Percentiles rank a stretch among this genome's conserved stretches.
Conservation (phyloP, 1,140 invertebrate species). For the Chelonus insularis region DNA sequence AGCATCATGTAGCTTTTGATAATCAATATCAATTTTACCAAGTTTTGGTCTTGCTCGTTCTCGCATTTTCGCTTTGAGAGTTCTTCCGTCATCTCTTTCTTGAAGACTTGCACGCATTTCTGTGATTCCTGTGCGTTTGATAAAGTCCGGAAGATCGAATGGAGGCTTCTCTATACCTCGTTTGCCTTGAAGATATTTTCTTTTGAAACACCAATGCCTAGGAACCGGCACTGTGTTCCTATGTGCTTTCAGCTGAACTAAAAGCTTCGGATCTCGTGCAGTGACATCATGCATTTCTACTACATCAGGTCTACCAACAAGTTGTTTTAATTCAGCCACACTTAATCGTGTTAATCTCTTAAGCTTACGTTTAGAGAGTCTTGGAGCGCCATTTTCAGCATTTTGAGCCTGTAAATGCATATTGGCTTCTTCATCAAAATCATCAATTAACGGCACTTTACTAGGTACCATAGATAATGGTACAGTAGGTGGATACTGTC, state of each 20-base stretch:
- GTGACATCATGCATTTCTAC: slow-evolving; percentile 99
- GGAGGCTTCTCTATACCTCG: slow-evolving; percentile 98
- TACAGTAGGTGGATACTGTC: slow-evolving; percentile 49
- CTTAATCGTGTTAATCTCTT: slow-evolving; percentile 92
- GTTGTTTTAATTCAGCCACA: slow-evolving; percentile 94
- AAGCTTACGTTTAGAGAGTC: slow-evolving; percentile 91
- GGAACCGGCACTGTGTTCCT: slow-evolving; percentile 92
- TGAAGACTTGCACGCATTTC: slow-evolving; percentile 99
- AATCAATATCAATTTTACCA: slow-evolving; percentile 99
- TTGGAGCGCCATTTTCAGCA: slow-evolving; percentile 77
- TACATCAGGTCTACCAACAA: slow-evolving; percentile 92
- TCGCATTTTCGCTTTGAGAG: slow-evolving; percentile 97
- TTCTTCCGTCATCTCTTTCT: slow-evolving; percentile 96
- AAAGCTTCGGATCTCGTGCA: slow-evolving; percentile 91
- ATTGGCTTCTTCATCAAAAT: slow-evolving; percentile 68
- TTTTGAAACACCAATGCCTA: slow-evolving; percentile 98
- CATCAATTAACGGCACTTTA: slow-evolving; percentile 68
- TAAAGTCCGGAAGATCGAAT: slow-evolving; percentile 98
- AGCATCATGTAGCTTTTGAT: slow-evolving; percentile 98
- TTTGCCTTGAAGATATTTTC: slow-evolving; percentile 96
- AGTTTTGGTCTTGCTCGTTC: slow-evolving; percentile 96
- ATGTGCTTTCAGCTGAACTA: slow-evolving; percentile 95
- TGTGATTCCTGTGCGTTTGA: slow-evolving; percentile 98
- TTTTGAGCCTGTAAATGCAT: slow-evolving; percentile 68
- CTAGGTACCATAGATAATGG: slow-evolving; percentile 56